Evolutionary conservation across 2,888 invertebrate species (phyloP), one percentile per base, ranked within the genome.

Genomic region (Phaonia tiefii): DNA sequence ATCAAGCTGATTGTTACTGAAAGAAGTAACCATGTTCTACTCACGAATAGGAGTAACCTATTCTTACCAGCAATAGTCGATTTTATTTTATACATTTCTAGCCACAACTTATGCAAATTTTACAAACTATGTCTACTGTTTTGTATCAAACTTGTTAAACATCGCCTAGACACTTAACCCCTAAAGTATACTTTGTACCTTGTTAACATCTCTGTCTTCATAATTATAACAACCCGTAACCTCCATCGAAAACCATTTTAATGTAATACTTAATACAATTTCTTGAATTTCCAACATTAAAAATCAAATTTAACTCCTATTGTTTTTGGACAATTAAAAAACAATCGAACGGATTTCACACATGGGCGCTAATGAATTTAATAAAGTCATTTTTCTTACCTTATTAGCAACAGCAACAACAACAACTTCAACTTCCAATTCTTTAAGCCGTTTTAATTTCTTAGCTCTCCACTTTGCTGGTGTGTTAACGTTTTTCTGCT

Each of bases 281-380:
- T 25, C 54, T 54, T 11, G 1, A 25, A 25, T 54, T 54, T 22
- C 25, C 5, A 54, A 13, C 7, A 42, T 69, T 46, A 56, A 72
- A 63, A 7, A 56, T 22, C 13, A 49, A 63, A 80, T 71, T 81
- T 67, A 74, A 63, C 44, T 76, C 51, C 65, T 75, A 39, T 79
- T 76, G 71, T 76, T 25, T 54, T 37, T 25, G 46, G 8, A 37
- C 54, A 69, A 77, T 84, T 84, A 84, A 83, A 84, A 80, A 83
- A 65, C 84, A 85, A 87, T 86, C 83, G 86, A 87, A 86, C 87
- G 86, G 75, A 85, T 88, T 88, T 88, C 88, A 88, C 88, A 87
- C 88, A 88, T 87, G 87, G 87, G 85, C 86, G 87, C 87, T 88
- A 88, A 88, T 88, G 87, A 86, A 86, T 88, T 87, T 88, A 88